Conservation (phyloP, 2,888 invertebrate genomes). For the Hydrotaea diabolus region DNA sequence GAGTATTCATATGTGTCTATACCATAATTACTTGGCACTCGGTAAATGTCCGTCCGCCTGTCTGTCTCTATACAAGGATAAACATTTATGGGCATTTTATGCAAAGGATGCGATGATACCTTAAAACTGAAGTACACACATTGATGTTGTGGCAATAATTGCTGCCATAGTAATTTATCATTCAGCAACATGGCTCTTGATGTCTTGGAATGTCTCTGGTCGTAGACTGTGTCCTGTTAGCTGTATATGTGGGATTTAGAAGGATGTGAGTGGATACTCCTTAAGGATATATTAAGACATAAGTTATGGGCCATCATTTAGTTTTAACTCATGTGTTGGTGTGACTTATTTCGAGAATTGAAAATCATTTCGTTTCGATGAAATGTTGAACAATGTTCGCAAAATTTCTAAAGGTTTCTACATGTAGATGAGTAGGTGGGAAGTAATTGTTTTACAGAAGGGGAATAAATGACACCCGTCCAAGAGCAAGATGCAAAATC, state of each 20-base stretch:
- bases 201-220: neutral
- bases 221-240: neutral
- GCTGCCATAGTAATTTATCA: slow-evolving; percentile 23
- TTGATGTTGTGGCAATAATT: slow-evolving; percentile 10
- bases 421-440: too few relatives aligned
- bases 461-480: too few relatives aligned
- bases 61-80: neutral
- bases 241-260: neutral
- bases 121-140: neutral
- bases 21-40: neutral
- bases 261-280: neutral
- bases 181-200: neutral
- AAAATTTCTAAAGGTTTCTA: too few relatives aligned
- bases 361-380: neutral
- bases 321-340: neutral
- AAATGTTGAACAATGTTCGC: neutral
- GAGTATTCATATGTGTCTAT: neutral
- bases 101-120: neutral
- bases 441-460: too few relatives aligned
- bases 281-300: slow-evolving; percentile 15
- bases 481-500: too few relatives aligned
- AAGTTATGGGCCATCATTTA: slow-evolving; percentile 1
- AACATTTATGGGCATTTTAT: slow-evolving; percentile 26
- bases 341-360: neutral
- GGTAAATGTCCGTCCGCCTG: neutral